These are phyloP conservation scores for Leptinotarsa tumamoca DNA, from an alignment of 2,888 invertebrate species.

Conservation along the genomic window DNA sequence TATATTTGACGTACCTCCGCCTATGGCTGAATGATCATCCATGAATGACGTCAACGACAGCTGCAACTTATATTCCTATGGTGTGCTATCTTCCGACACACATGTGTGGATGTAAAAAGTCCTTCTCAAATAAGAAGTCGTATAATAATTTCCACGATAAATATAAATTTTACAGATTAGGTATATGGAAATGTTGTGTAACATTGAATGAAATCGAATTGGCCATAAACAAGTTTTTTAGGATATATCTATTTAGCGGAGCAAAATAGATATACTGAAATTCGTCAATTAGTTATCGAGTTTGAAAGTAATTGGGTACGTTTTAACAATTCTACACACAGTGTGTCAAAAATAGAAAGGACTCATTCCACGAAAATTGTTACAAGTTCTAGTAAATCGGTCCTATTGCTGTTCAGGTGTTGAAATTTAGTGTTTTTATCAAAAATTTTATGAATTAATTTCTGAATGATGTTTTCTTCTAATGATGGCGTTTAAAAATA, in stretches of 20 bases:
- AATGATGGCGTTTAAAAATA: no score
- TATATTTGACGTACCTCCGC: conserved; percentile 18
- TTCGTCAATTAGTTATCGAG: no score
- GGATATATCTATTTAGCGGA: background rate
- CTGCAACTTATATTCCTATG: conserved; percentile 41
- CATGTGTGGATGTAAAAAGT: conserved; percentile 21
- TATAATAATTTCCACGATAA: conserved; percentile 2
- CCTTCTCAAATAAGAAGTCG: background rate
- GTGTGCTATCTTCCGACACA: conserved; percentile 30
- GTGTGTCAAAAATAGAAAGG: no score
- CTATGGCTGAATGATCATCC: conserved; percentile 27
- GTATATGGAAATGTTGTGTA: background rate
- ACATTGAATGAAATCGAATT: background rate
- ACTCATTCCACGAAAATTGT: no score
- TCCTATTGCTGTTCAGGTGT: no score
- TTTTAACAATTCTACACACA: no score
- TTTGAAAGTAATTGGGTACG: no score
- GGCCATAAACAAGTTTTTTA: background rate
- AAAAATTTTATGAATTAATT: no score
- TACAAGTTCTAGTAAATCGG: no score
- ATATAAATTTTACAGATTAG: background rate
- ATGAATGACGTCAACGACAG: conserved; percentile 47
- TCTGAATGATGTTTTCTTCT: no score
- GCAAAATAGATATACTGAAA: background rate
- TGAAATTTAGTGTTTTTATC: no score